These are phyloP conservation scores for Cyanoramphus novaezelandiae DNA, from an alignment of 2,113 vertebrate genomes.

Conservation along the genomic window DNA sequence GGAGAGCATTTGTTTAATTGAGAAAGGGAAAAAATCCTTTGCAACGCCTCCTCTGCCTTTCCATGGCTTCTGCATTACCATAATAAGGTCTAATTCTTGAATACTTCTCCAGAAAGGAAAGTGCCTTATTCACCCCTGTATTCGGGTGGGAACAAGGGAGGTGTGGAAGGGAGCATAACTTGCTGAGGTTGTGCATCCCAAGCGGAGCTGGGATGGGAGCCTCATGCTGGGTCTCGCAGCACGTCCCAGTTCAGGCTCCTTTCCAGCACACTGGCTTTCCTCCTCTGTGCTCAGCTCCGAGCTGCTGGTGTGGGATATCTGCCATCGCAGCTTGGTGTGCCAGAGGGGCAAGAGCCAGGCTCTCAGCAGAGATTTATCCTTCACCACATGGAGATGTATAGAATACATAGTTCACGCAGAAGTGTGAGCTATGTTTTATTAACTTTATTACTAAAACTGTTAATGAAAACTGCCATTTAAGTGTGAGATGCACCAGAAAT, in stretches of 20 bases:
- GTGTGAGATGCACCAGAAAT: neutral
- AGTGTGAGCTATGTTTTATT: neutral
- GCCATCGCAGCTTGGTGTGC: neutral
- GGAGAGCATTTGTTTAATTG: conserved; percentile 47
- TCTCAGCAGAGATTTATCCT: rapidly evolving
- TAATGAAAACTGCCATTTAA: neutral
- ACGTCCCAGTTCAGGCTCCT: neutral
- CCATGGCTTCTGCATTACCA: neutral
- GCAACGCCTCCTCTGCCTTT: neutral
- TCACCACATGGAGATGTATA: neutral
- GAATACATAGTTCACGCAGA: neutral
- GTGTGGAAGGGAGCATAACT: neutral
- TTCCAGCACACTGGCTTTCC: neutral
- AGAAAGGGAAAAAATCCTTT: neutral
- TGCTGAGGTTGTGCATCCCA: neutral
- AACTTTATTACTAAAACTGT: neutral
- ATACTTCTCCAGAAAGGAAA: neutral
- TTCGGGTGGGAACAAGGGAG: neutral
- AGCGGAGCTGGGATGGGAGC: rapidly evolving
- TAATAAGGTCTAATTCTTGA: conserved; percentile 7
- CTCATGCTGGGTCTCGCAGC: neutral
- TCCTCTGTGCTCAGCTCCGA: neutral
- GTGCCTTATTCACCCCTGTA: neutral
- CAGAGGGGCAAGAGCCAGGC: rapidly evolving
- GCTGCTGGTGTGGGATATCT: neutral